phyloP scores from a whole-genome alignment of 2,888 invertebrate genomes.

The Lochmaea capreae region DNA sequence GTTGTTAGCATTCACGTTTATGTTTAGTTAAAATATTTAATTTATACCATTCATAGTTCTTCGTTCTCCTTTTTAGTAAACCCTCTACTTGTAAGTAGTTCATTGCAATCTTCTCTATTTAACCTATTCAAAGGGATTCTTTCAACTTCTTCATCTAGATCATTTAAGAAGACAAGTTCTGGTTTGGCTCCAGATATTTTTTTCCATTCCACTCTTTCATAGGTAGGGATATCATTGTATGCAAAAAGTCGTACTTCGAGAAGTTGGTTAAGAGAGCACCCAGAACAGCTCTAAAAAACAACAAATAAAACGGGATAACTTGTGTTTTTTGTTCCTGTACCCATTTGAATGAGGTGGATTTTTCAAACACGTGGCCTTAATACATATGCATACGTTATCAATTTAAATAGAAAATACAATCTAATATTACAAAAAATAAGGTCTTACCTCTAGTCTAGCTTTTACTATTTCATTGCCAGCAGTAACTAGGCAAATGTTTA shows the following conservation, averaged over 20 bases:
- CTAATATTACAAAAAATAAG: conserved; percentile 3
- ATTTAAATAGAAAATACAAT: neutral
- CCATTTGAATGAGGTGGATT: neutral
- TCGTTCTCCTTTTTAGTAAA: conserved; percentile 68
- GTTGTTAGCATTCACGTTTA: neutral
- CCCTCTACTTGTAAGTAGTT: conserved; percentile 72
- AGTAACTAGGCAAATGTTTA: conserved; percentile 8
- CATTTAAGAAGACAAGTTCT: conserved; percentile 72
- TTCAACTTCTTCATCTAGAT: conserved; percentile 72
- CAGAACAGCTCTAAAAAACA: conserved; percentile 74
- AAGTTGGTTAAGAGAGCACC: conserved; percentile 75
- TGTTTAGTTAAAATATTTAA: neutral
- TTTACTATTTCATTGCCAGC: conserved; percentile 43
- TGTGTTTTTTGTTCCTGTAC: too few species aligned
- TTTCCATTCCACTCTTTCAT: conserved; percentile 72
- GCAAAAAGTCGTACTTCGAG: conserved; percentile 76
- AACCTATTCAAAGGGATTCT: conserved; percentile 70
- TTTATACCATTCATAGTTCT: conserved; percentile 64
- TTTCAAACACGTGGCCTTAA: neutral
- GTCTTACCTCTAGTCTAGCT: conserved; percentile 52
- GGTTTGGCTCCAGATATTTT: conserved; percentile 76
- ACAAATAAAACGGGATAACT: conserved; percentile 14
- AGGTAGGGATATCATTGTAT: conserved; percentile 75
- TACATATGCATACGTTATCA: neutral
- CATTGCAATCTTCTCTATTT: conserved; percentile 75